Base-by-base conservation (phyloP, 2,888 invertebrate species). In the Troides oblongomaculatus region DNA sequence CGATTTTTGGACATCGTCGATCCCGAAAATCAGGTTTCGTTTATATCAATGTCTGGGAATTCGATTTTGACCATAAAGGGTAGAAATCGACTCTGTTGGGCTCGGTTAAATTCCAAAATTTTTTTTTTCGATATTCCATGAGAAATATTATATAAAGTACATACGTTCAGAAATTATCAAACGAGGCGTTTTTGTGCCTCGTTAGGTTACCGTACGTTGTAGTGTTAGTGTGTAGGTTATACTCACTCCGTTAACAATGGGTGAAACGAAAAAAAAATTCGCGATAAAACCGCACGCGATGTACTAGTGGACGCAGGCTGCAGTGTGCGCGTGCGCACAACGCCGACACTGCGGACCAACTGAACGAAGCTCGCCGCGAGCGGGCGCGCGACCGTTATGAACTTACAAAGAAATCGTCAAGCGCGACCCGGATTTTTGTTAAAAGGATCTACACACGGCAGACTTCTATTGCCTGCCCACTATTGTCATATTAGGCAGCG, bases 361-460 rank as follows among this genome's bases (percentile, higher is more conserved):
- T 62, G 21, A 23, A 23, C 21, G 43, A 62, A 25, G 43, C 21
- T 62, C 46, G 17, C 25, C 25, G 23, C 23, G 23, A n/a, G 0
- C 23, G 12, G 21, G 12, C 21, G 23, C 18, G 53, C 62, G 53
- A 63, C 62, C 53, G 62, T 25, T 63, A 8, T 50, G 53, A 50
- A 63, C 62, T 63, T 63, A 53, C 25, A 53, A 53, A 53, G 25
- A 53, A 63, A 53, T 39, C 23, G 53, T 0, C 53, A 53, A 53
- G 50, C 18, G 17, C 25, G 50, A 53, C 12, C 7, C 25, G 23
- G 50, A 53, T 63, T 46, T 21, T 8, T 10, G 18, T 30, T 7
- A 5, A 6, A 18, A 14, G 62, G 53, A 30, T 63, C 62, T 56
- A 21, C 56, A 46, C 21, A 39, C 21, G n/a, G n/a, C 12, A n/a